These are phyloP conservation scores for Helicoverpa armigera DNA, from an alignment of 1,140 invertebrate genomes.

Conservation along the genomic window DNA sequence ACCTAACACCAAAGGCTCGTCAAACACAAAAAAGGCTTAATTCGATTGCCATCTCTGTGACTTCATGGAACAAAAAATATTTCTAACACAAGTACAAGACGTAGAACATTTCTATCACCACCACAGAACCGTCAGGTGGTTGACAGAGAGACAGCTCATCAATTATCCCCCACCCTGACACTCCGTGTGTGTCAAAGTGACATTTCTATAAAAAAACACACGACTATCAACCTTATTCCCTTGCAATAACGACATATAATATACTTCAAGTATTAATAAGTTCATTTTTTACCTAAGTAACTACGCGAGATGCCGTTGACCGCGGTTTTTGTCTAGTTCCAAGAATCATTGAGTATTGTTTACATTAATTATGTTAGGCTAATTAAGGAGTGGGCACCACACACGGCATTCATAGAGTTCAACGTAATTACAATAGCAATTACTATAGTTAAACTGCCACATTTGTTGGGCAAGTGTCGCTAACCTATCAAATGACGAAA, in stretches of 20 bases:
- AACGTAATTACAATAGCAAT: conserved; percentile 7
- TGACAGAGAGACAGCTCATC: conserved; percentile 59
- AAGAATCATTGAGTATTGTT: conserved; percentile 39
- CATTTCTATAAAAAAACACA: conserved; percentile 6
- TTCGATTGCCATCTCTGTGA: conserved; percentile 3
- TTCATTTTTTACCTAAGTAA: conserved; percentile 54
- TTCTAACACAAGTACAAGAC: conserved; percentile 22
- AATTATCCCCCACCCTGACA: conserved; percentile 68
- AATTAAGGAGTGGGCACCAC: conserved; percentile 4
- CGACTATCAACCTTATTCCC: conserved; percentile 20
- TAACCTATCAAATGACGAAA: neutral
- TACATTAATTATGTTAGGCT: conserved; percentile 37
- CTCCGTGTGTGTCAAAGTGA: conserved; percentile 54
- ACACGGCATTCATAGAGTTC: neutral
- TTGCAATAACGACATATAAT: neutral
- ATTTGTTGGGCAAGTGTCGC: neutral
- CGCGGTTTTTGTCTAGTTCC: conserved; percentile 43
- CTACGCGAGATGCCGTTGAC: conserved; percentile 52
- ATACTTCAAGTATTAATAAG: conserved; percentile 3
- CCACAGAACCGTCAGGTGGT: conserved; percentile 30
- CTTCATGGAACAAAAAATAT: conserved; percentile 25
- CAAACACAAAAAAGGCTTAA: neutral
- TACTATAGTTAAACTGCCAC: neutral
- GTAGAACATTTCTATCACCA: conserved; percentile 43
- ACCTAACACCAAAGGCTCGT: neutral